phyloP scores from a whole-genome alignment of 2,888 invertebrate genomes.

The Acleris cristana region DNA sequence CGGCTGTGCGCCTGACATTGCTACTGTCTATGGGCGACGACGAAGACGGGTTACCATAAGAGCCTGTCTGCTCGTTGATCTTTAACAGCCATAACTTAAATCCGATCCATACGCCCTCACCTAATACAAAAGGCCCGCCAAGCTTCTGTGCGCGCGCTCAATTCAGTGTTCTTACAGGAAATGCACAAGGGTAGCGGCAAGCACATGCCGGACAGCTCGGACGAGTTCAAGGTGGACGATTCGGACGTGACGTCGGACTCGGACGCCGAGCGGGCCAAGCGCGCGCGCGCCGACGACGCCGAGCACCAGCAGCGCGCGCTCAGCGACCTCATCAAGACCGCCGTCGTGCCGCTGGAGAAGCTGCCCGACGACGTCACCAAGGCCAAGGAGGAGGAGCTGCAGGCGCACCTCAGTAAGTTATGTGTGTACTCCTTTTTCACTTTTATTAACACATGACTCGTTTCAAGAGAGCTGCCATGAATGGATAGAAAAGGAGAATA shows the following conservation, averaged over 20 bases:
- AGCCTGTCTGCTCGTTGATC: too few species aligned
- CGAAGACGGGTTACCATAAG: too few species aligned
- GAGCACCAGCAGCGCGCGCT: conserved; percentile 58
- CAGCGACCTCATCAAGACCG: conserved; percentile 65
- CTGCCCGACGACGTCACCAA: conserved; percentile 70
- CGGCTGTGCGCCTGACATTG: too few species aligned
- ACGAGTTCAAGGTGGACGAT: conserved; percentile 74
- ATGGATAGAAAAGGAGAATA: too few species aligned
- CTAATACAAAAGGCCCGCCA: too few species aligned
- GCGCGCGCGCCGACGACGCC: conserved; percentile 59
- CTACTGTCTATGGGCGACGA: too few species aligned
- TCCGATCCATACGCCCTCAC: too few species aligned
- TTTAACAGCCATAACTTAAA: too few species aligned
- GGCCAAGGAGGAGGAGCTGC: conserved; percentile 67
- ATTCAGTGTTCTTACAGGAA: conserved; percentile 56
- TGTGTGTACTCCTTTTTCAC: conserved; percentile 31
- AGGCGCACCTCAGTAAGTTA: conserved; percentile 62
- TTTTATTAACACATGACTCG: neutral
- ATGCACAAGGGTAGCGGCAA: conserved; percentile 82
- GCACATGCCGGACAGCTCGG: conserved; percentile 80
- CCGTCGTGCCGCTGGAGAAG: conserved; percentile 73
- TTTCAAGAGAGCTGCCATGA: too few species aligned
- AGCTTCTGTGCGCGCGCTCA: too few species aligned
- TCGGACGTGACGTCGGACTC: conserved; percentile 61
- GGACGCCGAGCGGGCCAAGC: conserved; percentile 56